phyloP scores from a whole-genome alignment of 2,113 vertebrate species.

The Sylvietta virens region DNA sequence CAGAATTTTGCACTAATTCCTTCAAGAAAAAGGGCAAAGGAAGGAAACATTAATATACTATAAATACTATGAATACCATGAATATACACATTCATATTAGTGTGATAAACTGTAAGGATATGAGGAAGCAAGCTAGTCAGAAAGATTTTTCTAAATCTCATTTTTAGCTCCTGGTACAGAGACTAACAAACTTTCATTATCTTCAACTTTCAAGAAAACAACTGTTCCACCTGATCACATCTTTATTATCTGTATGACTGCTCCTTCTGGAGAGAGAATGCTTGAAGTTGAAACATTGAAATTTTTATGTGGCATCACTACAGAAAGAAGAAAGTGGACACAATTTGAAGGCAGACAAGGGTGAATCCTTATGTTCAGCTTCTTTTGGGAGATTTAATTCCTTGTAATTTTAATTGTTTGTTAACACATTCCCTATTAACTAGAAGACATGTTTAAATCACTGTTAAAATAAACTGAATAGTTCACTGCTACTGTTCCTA shows the following conservation, averaged over 20 bases:
- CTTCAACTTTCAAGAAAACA: neutral
- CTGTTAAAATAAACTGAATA: neutral
- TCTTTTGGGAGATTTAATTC: constrained; percentile 13
- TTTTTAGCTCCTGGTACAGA: neutral
- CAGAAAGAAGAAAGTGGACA: constrained; percentile 32
- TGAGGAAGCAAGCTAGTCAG: neutral
- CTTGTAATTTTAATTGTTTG: neutral
- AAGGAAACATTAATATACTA: neutral
- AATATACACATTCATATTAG: too few relatives aligned
- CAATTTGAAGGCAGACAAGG: neutral
- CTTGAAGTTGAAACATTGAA: neutral
- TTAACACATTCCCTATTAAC: neutral
- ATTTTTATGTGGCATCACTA: neutral
- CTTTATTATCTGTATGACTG: neutral
- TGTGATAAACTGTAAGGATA: neutral
- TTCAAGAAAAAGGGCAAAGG: neutral
- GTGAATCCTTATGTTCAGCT: neutral
- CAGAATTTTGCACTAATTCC: neutral
- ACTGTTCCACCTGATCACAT: neutral
- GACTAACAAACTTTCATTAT: neutral
- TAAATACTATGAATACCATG: too few relatives aligned
- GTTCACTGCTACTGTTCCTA: neutral
- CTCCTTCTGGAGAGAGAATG: neutral
- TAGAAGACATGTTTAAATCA: neutral
- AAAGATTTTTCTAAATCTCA: neutral